Base-by-base conservation (phyloP, 2,113 vertebrate genomes). In the Misgurnus anguillicaudatus region DNA sequence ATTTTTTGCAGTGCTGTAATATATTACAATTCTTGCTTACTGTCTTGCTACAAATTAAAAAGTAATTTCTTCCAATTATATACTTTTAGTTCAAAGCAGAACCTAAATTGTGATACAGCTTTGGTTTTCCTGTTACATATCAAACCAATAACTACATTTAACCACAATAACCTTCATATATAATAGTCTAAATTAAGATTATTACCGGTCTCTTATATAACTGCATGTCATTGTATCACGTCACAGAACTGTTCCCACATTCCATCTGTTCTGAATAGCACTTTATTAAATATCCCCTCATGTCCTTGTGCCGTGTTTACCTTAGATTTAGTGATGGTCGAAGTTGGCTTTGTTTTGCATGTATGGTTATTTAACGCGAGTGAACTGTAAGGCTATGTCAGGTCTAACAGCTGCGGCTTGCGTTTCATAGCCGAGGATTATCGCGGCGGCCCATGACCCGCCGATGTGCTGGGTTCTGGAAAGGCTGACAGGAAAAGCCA, bases 351-450 rank as follows among this genome's bases (percentile, higher is more conserved):
- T 57, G 77, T 79, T 75, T 67, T 57, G 62, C 53, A 21, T 41
- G 13, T 51, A 47, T 38, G 6, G 60, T 82, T 82, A 24, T 57
- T 70, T 83, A 75, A 79, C 57, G 55, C 21, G 45, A 51, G 17
- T 31, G 63, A 82, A 64, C 39, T 75, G 61, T 67, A 68, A 48
- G 58, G 55, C 41, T 21, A 53, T 14, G 24, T 60, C 36, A 73
- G 55, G 74, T 72, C 65, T 80, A 45, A 4, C n/a, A 76, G 79
- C 21, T 75, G 45, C 66, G 60, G 82, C 82, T 85, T 83, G 72
- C 87, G 80, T 90, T 90, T 89, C 85, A 85, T 87, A 83, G 81
- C 82, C 80, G 41, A 67, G 86, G 89, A 91, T 93, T 91, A 91
- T 88, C 86, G 79, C 83, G 84, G 90, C 88, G 86, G 90, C 86